phyloP scores from a whole-genome alignment of 2,113 vertebrate genomes.

The Tetraodon nigroviridis region DNA sequence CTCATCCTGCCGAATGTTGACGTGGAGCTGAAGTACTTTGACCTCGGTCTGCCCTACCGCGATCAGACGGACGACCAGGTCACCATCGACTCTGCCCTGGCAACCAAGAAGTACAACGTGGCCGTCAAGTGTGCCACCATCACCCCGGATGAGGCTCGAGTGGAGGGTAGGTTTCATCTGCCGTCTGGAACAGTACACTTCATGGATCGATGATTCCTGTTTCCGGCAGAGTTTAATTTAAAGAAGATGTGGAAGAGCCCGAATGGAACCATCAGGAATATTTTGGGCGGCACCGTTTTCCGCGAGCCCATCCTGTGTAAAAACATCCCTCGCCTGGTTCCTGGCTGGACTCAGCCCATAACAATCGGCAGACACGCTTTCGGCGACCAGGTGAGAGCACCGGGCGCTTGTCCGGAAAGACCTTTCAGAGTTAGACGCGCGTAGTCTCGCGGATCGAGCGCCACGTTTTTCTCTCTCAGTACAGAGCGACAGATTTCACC shows the following conservation, averaged over 20 bases:
- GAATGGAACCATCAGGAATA: slow-evolving; percentile 95
- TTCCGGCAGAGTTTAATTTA: slow-evolving; percentile 83
- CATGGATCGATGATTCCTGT: background rate
- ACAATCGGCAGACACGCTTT: slow-evolving; percentile 93
- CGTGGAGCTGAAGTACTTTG: slow-evolving; percentile 90
- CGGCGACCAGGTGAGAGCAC: slow-evolving; percentile 85
- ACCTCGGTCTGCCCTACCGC: slow-evolving; percentile 87
- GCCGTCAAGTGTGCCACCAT: slow-evolving; percentile 97
- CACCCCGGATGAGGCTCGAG: slow-evolving; percentile 88
- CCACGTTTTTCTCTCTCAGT: slow-evolving; percentile 69
- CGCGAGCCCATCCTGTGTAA: slow-evolving; percentile 93
- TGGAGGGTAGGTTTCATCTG: slow-evolving; percentile 78
- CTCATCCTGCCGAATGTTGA: slow-evolving; percentile 90
- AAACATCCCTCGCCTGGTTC: slow-evolving; percentile 92
- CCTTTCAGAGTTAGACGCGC: too few species aligned
- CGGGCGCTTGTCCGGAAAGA: too few species aligned
- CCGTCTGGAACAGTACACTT: background rate
- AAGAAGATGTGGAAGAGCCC: slow-evolving; percentile 99
- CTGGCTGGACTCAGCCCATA: slow-evolving; percentile 89
- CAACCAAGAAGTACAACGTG: slow-evolving; percentile 88
- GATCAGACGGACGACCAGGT: slow-evolving; percentile 93
- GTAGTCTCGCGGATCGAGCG: background rate
- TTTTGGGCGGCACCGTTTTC: slow-evolving; percentile 93
- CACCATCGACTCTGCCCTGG: slow-evolving; percentile 91
- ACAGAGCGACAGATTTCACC: slow-evolving; percentile 93